These are phyloP conservation scores for Cephus rjabovi DNA, from an alignment of 2,888 invertebrate species.

Conservation along the genomic window DNA sequence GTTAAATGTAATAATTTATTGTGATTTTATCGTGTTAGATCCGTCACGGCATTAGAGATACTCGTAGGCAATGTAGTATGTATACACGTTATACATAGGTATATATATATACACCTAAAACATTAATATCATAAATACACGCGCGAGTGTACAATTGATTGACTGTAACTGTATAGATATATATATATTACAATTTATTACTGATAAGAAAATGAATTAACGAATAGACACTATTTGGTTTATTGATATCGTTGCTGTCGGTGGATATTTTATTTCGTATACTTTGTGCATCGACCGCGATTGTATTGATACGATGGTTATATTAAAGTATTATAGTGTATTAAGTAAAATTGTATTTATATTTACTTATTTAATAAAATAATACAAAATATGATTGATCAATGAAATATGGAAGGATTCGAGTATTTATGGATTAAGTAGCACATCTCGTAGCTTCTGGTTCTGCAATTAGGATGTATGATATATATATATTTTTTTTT, in stretches of 20 bases:
- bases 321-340: neutral
- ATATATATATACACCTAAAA: neutral
- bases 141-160: constrained; percentile 5
- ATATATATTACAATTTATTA: neutral
- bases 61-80: neutral
- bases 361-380: constrained; percentile 11
- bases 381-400: constrained; percentile 15
- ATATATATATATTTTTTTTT: no score
- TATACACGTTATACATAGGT: neutral
- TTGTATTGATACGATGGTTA: constrained; percentile 10
- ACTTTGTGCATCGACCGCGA: constrained; percentile 17
- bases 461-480: neutral
- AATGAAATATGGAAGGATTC: constrained; percentile 1
- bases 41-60: neutral
- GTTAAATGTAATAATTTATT: neutral
- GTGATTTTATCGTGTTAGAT: neutral
- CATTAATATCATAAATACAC: neutral
- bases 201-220: neutral
- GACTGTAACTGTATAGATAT: neutral
- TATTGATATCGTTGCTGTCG: constrained; percentile 1
- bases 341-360: constrained; percentile 9
- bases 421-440: neutral
- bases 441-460: neutral
- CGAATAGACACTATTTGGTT: neutral
- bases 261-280: neutral